Evolutionary conservation across 2,888 invertebrate species (phyloP).

Genomic region (Sialis lutaria): DNA sequence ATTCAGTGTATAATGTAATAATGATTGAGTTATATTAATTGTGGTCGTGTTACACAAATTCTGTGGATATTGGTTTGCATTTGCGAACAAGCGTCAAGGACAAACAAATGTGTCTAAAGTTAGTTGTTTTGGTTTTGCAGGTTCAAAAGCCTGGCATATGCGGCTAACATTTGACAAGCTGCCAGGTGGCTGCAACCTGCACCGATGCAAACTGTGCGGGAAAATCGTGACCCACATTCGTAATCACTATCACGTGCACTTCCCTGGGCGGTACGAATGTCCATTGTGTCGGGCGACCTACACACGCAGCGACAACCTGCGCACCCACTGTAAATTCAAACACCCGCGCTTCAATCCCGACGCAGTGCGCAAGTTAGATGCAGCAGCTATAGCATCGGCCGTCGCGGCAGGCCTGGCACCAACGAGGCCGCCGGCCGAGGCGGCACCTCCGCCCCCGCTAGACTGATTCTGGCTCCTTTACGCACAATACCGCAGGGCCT

Average conservation of each 20-base stretch:
- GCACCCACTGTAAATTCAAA: conserved; percentile 86
- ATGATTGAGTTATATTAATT: too few relatives aligned
- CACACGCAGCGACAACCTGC: conserved; percentile 83
- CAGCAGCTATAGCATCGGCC: conserved; percentile 34
- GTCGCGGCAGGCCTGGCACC: conserved; percentile 20
- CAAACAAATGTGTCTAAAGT: conserved; percentile 8
- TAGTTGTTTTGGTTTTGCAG: conserved; percentile 52
- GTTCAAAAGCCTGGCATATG: conserved; percentile 91
- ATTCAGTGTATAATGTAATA: too few relatives aligned
- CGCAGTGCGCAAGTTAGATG: conserved; percentile 47
- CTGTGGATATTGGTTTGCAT: too few relatives aligned
- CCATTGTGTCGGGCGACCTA: conserved; percentile 81
- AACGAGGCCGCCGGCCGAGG: conserved; percentile 33
- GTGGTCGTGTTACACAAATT: too few relatives aligned
- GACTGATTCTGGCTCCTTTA: conserved; percentile 28
- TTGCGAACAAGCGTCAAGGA: too few relatives aligned
- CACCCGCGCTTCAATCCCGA: conserved; percentile 75
- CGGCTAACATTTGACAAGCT: conserved; percentile 86
- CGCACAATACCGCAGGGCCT: conserved; percentile 22
- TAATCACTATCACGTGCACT: conserved; percentile 88
- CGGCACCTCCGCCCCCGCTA: conserved; percentile 21
- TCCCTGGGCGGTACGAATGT: conserved; percentile 83
- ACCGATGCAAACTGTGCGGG: conserved; percentile 86
- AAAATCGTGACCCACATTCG: conserved; percentile 90
- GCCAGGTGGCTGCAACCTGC: conserved; percentile 83